Percentiles rank a stretch among this genome's conserved stretches.
phyloP scores from a whole-genome alignment of 2,797 vertebrate genomes.

The Enteromius unitaeniatus region DNA sequence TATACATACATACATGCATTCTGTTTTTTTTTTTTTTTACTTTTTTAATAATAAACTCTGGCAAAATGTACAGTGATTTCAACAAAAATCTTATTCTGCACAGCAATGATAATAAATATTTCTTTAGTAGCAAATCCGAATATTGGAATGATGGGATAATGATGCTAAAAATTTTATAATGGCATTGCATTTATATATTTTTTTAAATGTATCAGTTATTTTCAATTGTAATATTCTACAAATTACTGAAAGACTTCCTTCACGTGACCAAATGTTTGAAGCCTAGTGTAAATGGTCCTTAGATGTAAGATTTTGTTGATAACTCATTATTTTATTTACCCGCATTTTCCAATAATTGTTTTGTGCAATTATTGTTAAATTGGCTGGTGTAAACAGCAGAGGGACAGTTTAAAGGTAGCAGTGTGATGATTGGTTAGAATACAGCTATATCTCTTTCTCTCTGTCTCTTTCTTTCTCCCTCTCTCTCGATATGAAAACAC shows the following conservation, averaged over 20 bases:
- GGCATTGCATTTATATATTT: not conserved
- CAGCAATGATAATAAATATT: not conserved
- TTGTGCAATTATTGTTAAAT: not conserved
- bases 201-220: not conserved
- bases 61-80: not conserved
- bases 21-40: not conserved
- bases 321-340: not conserved
- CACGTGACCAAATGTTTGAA: not conserved
- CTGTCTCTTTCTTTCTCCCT: conserved; percentile 63
- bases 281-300: not conserved
- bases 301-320: not conserved
- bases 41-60: not conserved
- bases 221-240: not conserved
- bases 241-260: not conserved
- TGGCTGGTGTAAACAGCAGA: not conserved
- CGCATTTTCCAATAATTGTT: not conserved
- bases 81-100: not conserved
- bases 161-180: not conserved
- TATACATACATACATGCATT: no score
- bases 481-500: conserved; percentile 73
- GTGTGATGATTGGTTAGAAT: conserved; percentile 32
- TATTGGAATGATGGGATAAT: not conserved
- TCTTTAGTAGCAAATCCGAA: not conserved
- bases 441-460: conserved; percentile 58
- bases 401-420: not conserved